Percentiles rank a stretch among this genome's conserved stretches.
Conservation (phyloP, 2,797 vertebrate genomes). For the Hirundo rustica region DNA sequence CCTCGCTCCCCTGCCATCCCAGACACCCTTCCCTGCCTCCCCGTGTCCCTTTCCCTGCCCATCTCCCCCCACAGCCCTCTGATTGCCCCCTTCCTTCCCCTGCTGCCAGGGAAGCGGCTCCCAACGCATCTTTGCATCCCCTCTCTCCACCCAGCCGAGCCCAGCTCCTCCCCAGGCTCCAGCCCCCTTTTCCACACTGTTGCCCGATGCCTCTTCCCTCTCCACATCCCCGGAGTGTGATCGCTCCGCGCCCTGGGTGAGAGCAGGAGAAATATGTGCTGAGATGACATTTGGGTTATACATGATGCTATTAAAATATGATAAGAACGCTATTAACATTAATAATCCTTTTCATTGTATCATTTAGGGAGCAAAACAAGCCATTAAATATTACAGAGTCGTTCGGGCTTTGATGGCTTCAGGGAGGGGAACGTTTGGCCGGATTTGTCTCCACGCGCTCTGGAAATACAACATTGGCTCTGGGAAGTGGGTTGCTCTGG, state of each 20-base stretch:
- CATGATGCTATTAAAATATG: constrained; percentile 78
- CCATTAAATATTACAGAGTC: constrained; percentile 76
- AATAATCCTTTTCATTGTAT: constrained; percentile 80
- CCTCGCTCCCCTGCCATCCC: not conserved
- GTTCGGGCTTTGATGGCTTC: constrained; percentile 72
- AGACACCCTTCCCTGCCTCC: not conserved
- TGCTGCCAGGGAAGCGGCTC: not conserved
- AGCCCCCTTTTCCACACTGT: not conserved
- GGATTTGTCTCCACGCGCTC: constrained; percentile 53
- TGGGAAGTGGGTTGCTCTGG: constrained; percentile 21
- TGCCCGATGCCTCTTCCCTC: constrained; percentile 31
- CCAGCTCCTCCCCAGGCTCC: constrained; percentile 5
- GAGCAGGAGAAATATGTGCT: constrained; percentile 71
- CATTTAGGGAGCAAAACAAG: constrained; percentile 79
- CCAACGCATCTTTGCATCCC: accelerated
- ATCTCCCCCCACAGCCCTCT: not conserved
- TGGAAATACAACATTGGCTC: constrained; percentile 44
- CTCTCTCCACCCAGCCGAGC: not conserved
- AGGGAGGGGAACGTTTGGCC: constrained; percentile 70
- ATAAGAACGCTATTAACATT: constrained; percentile 79
- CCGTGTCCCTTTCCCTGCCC: not conserved
- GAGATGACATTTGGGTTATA: constrained; percentile 76
- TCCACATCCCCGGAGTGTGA: constrained; percentile 55
- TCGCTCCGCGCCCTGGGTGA: constrained; percentile 65
- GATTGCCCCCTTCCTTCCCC: not conserved